These are phyloP conservation scores for Mercenaria mercenaria DNA, from an alignment of 1,140 invertebrate genomes.

Conservation along the genomic window DNA sequence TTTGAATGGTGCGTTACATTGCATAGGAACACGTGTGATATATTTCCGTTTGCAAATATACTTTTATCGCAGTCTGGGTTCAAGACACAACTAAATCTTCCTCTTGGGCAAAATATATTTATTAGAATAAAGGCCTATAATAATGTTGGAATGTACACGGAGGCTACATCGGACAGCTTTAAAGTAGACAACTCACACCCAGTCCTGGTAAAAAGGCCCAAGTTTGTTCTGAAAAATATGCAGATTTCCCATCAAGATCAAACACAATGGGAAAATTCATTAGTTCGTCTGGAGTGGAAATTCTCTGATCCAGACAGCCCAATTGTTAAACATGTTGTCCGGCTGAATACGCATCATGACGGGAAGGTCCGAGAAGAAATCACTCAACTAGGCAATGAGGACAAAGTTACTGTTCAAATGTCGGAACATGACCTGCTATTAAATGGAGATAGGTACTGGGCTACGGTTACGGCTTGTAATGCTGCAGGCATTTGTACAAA, in stretches of 20 bases:
- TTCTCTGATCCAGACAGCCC: conserved; percentile 74
- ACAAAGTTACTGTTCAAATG: conserved; percentile 27
- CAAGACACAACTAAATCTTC: conserved; percentile 44
- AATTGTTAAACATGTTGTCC: conserved; percentile 64
- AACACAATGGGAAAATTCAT: conserved; percentile 66
- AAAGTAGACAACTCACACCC: conserved; percentile 66
- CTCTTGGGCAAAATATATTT: conserved; percentile 48
- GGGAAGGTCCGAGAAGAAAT: conserved; percentile 44
- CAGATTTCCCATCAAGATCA: background rate
- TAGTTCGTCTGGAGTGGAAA: conserved; percentile 70
- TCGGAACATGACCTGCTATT: conserved; percentile 47
- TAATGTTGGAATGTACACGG: conserved; percentile 58
- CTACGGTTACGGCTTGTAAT: conserved; percentile 74
- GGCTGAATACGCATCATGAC: conserved; percentile 64
- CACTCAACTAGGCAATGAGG: conserved; percentile 29
- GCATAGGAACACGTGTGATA: conserved; percentile 57
- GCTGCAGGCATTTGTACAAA: conserved; percentile 71
- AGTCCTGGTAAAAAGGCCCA: conserved; percentile 16
- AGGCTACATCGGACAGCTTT: conserved; percentile 64
- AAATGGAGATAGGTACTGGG: conserved; percentile 69
- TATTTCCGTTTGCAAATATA: conserved; percentile 44
- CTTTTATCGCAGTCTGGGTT: conserved; percentile 43
- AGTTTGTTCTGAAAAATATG: background rate
- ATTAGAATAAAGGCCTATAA: conserved; percentile 71
- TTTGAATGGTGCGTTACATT: conserved; percentile 70